phyloP scores from a whole-genome alignment of 2,113 vertebrate species.

The Perca fluviatilis region DNA sequence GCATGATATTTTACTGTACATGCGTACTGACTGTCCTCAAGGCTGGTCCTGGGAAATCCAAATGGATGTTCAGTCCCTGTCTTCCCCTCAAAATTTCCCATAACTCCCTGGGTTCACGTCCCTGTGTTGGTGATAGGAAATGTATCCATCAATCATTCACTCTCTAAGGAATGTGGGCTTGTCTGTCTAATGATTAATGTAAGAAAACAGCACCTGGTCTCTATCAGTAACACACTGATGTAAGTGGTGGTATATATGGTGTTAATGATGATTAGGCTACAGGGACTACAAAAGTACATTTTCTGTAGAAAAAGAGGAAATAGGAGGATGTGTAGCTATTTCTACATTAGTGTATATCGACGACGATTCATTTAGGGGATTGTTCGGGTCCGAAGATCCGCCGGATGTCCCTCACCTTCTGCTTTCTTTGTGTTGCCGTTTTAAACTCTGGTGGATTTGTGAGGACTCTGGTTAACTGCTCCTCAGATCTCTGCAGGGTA shows the following conservation, averaged over 20 bases:
- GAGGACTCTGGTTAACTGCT: too few relatives aligned
- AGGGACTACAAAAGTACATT: neutral
- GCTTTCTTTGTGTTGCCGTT: too few relatives aligned
- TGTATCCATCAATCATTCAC: conserved; percentile 25
- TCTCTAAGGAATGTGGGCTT: conserved; percentile 19
- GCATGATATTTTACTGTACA: conserved; percentile 16
- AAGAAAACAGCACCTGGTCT: conserved; percentile 39
- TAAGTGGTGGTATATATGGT: neutral
- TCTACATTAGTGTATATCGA: too few relatives aligned
- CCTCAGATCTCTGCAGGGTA: too few relatives aligned
- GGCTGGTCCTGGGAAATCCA: conserved; percentile 15
- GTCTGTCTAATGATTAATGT: conserved; percentile 26
- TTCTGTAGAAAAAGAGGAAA: neutral
- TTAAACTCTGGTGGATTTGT: too few relatives aligned
- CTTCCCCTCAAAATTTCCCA: conserved; percentile 11
- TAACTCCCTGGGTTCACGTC: conserved; percentile 13
- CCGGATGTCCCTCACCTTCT: too few relatives aligned
- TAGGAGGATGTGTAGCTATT: neutral
- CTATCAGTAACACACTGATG: conserved; percentile 6
- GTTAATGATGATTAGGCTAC: neutral
- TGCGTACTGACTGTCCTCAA: conserved; percentile 5
- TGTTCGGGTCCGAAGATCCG: too few relatives aligned
- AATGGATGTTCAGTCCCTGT: conserved; percentile 10
- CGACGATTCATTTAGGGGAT: too few relatives aligned
- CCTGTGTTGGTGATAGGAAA: conserved; percentile 20